Evolutionary conservation across 2,888 invertebrate species (phyloP), one percentile per base, ranked within the genome.

Genomic region (Acleris laterana): DNA sequence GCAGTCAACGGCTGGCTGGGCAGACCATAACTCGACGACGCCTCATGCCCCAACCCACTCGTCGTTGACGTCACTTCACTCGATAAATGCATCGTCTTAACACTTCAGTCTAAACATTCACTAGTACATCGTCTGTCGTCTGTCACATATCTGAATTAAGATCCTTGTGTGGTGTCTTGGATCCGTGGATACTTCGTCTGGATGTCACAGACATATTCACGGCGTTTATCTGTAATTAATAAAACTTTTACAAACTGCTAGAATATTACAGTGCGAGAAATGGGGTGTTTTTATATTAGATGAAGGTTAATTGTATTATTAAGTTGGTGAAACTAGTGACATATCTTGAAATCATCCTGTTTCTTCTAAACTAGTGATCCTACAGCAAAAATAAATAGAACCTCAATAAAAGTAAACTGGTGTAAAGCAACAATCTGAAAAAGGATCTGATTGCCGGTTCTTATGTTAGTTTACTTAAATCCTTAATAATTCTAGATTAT

Each of bases 21-120:
- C 58, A 93, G 75, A 49, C 83, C 80, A 70, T 93, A 93, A 71
- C 89, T 91, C 62, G 93, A 93, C 22, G 92, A 84, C 56, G 90
- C 91, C 74, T 93, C 93, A 68, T 91, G 92, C 32, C 93, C 93
- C 68, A 93, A 78, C 59, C 93, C 91, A 71, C 88, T 94, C 64
- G 95, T 96, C 68, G 96, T 96, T 62, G 96, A 95, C 83, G 95
- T 95, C 83, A 96, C 95, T 94, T 96, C 96, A 91, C 95, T 95
- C 77, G 96, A 95, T 88, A 96, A 89, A 94, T 96, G 96, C 96
- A 96, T 96, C 89, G 85, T 88, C 79, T 77, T 56, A 63, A 64
- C 53, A 61, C 68, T 68, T 64, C 71, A 46, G 68, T 67, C 57
- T 63, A 51, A 57, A 71, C 73, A 60, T 48, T 63, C 52, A 65